Base-by-base conservation (phyloP, 2,797 vertebrate species). In the Gouania willdenowi region DNA sequence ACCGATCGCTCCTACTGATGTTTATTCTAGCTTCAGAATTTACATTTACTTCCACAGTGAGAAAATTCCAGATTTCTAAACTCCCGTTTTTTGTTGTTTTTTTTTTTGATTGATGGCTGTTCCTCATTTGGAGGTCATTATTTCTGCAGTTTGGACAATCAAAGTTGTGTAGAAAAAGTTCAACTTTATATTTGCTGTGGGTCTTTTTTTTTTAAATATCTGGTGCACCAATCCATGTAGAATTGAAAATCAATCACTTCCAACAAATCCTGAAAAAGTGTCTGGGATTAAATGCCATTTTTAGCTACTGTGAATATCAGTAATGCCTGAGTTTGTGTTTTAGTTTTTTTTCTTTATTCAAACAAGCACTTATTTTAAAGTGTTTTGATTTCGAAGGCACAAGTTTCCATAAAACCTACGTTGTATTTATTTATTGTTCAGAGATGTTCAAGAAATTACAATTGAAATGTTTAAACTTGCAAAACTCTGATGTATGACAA, bases 281-380 rank as follows among this genome's bases (percentile, higher is more conserved):
- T 8, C 44, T 65, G 36, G 29, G 56, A 52, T 40, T 68, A 35
- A 71, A 60, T 54, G 72, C 73, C 81, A 78, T 83, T 71, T 82
- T 79, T 81, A 34, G 45, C 47, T 67, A 65, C 53, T 42, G 71
- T 59, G 82, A 79, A 79, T 61, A 73, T 88, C 87, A 74, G 81
- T 70, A 33, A 37, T 48, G 43, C 33, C 53, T 62, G 14, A 59
- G 50, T 61, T 43, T 19, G 19, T 20, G 11, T 37, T 4, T 31
- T 41, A 8, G 6, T 23, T 8, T 23, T 20, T 20, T 71, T 62
- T 77, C 60, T 27, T 49, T 39, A 78, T 74, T 80, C 75, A 80
- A 84, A 87, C 78, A 71, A 83, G 80, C 87, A 90, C 77, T 86
- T 87, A 85, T 87, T 72, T 89, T 83, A 69, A 70, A 74, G 45